Evolutionary conservation across 2,888 invertebrate species (phyloP).

Genomic region (Clitarchus hookeri): DNA sequence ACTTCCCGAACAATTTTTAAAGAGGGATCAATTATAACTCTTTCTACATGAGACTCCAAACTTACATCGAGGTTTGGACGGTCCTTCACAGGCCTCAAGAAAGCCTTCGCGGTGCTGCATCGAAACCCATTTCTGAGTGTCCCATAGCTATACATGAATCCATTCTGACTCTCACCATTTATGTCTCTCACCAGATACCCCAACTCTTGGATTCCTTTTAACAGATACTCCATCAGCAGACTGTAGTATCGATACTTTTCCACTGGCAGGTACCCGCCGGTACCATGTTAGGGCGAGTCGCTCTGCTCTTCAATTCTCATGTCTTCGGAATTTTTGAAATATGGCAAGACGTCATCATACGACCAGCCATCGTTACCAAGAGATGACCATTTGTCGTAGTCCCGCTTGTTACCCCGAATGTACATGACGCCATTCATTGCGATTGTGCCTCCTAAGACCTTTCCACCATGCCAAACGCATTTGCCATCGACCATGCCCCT

Average conservation of each 20-base stretch:
- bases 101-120: conserved; percentile 84
- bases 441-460: conserved; percentile 69
- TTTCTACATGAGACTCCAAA: conserved; percentile 57
- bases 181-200: conserved; percentile 73
- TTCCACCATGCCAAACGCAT: conserved; percentile 63
- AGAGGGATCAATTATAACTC: conserved; percentile 57
- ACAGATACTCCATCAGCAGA: conserved; percentile 35
- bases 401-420: conserved; percentile 64
- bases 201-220: conserved; percentile 70
- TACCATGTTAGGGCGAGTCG: conserved; percentile 68
- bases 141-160: conserved; percentile 76
- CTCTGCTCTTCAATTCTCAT: conserved; percentile 67
- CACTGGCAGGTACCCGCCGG: conserved; percentile 72
- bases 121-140: conserved; percentile 77
- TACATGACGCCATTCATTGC: conserved; percentile 69
- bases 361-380: conserved; percentile 56
- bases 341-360: no score
- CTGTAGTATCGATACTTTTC: conserved; percentile 68
- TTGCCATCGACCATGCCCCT: conserved; percentile 35
- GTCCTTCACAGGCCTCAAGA: conserved; percentile 64
- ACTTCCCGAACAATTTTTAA: conserved; percentile 70
- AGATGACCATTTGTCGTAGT: conserved; percentile 67
- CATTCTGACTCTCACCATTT: conserved; percentile 77
- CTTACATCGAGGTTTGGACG: conserved; percentile 61
- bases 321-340: conserved; percentile 38